Evolutionary conservation across 2,113 vertebrate species (phyloP), one percentile per base, ranked within the genome.

Genomic region (Zosterops hypoxanthus): DNA sequence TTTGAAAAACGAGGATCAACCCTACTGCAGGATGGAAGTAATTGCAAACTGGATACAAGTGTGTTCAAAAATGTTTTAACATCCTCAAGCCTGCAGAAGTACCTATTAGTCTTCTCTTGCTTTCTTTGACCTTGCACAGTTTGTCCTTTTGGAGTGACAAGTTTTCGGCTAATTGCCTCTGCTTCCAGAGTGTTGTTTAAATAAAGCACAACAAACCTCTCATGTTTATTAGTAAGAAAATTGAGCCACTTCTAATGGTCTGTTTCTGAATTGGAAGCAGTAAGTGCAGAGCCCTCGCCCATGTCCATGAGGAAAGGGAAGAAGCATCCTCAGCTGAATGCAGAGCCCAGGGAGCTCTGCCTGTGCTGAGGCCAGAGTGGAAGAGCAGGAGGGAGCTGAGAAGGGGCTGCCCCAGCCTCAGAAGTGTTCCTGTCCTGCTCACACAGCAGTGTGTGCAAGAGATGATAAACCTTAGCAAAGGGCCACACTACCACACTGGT

Each of bases 301-400:
- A 1, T 3, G 14, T 18, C n/a, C 23, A 2, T 46, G 22, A 29
- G 81, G 16, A 91, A 8, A 0, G 4, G 56, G 46, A 64, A 69
- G 77, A 3, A 20, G 25, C 1, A 0, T 44, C 12, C 46, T 34
- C 9, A 8, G 68, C 68, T 60, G 44, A 14, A 13, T 0, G 1
- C 11, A 4, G 70, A 64, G 57, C 53, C 29, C 1, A 21, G 39
- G 34, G 34, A 56, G n/a, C 55, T 70, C 13, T 55, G 70, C 31
- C 33, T 14, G 23, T 2, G 20, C n/a, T 12, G 3, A 15, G 25
- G 7, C 13, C 22, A 1, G 50, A 2, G n/a, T 2, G 14, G n/a
- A 19, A 3, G 15, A 4, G 65, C 34, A n/a, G 23, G 60, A 79
- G 59, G 64, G 39, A 59, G 25, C 11, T 29, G 70, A 5, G 47